Evolutionary conservation across 2,113 vertebrate genomes (phyloP).

Genomic region (Thermophis baileyi): DNA sequence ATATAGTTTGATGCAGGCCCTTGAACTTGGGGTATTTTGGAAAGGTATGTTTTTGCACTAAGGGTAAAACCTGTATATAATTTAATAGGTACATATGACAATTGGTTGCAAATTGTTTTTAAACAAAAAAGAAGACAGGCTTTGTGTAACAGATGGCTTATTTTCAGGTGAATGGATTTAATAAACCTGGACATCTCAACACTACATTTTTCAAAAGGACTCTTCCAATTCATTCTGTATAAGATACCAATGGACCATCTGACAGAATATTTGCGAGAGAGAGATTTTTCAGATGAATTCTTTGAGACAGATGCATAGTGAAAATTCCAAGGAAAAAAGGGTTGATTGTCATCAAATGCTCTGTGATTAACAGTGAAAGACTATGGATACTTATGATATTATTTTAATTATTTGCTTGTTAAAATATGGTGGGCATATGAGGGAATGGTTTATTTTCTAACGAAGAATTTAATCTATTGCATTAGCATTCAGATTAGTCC

Average conservation of each 20-base stretch:
- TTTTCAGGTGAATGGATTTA: conserved; percentile 14
- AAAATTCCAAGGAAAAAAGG: conserved; percentile 1
- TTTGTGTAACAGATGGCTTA: conserved; percentile 21
- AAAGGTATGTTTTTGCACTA: background rate
- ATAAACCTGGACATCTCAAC: conserved; percentile 9
- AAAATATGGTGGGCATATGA: background rate
- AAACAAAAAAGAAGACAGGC: background rate
- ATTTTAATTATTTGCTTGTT: background rate
- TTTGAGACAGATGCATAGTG: conserved; percentile 4
- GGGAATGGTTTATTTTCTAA: background rate
- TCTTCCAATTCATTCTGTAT: background rate
- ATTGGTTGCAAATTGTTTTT: background rate
- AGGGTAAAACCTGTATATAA: background rate
- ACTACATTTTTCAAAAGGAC: background rate
- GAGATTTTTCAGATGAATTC: conserved; percentile 13
- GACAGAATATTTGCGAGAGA: conserved; percentile 7
- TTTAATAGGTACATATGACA: background rate
- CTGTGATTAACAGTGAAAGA: background rate
- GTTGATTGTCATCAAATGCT: background rate
- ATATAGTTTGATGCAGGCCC: background rate
- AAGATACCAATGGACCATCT: conserved; percentile 7
- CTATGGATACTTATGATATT: background rate
- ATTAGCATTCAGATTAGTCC: background rate
- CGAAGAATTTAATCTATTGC: background rate
- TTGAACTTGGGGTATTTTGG: background rate